Evolutionary conservation across 2,113 vertebrate genomes (phyloP), one percentile per base, ranked within the genome.

Genomic region (Apistogramma diplotaenia): DNA sequence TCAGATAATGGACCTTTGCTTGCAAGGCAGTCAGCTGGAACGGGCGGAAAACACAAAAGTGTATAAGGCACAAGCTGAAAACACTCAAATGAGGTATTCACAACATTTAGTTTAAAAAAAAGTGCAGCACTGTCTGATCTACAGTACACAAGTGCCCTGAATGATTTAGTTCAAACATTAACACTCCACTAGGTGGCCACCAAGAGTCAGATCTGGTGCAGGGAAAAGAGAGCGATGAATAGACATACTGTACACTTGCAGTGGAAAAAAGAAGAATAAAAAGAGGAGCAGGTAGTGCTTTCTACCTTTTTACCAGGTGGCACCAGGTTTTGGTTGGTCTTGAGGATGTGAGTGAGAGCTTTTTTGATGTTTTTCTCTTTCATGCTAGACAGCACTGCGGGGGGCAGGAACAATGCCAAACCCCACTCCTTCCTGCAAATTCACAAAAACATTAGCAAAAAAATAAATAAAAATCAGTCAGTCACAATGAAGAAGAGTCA

Each of bases 361-460:
- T 99, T 99, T 95, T 98, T 99, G 93, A 99, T 99, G 95, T 99
- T 99, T 94, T 99, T 99, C 95, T 99, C 98, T 93, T 99, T 99
- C 98, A 99, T 99, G 94, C 98, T 99, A 84, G 98, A 97, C 90
- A 99, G 93, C 89, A 99, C 97, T n/a, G 97, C 97, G 82, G 98
- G 97, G 85, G 98, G 98, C 90, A 99, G 96, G 91, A 99, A 99
- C 88, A 97, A 96, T 23, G 97, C 97, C 94, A 99, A 93, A 92
- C 98, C 98, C 98, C 98, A 99, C 94, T 99, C 98, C 95, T 99
- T 99, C 93, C 98, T 99, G 95, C 54, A 76, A 65, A 82, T 5
- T 7, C 19, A 81, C 40, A 82, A 85, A 85, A 49, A 46, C 8
- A 67, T 35, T 35, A 35, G 9, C 33, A 4, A 31, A 72, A 67